Percentiles rank a stretch among this genome's conserved stretches.
Evolutionary conservation across 2,113 vertebrate genomes (phyloP).

Genomic region (Alectura lathami): DNA sequence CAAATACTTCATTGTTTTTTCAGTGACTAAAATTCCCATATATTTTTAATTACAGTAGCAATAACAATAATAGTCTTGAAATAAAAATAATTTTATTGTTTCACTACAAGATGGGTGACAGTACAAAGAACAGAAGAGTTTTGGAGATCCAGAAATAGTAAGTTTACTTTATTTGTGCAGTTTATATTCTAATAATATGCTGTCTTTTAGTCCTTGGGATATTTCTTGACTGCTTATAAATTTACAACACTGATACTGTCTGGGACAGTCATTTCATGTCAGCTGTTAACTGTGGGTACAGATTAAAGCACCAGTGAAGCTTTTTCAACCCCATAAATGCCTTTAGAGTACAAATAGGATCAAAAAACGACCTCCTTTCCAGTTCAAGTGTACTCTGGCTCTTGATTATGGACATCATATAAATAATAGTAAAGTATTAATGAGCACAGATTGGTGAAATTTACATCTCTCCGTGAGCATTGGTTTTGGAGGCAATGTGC

Average conservation of each 20-base stretch:
- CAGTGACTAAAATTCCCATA: neutral
- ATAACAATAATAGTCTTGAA: neutral
- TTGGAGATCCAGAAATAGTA: neutral
- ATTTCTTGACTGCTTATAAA: conserved; percentile 12
- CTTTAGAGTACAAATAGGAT: neutral
- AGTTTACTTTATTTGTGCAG: neutral
- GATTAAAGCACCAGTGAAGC: conserved; percentile 10
- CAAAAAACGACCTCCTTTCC: neutral
- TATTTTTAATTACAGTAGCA: neutral
- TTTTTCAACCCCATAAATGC: neutral
- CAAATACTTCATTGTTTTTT: neutral
- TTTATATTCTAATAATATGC: conserved; percentile 33
- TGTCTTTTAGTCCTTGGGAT: neutral
- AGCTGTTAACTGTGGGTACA: conserved; percentile 7
- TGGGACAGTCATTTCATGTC: conserved; percentile 13
- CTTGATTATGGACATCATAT: neutral
- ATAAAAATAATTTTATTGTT: neutral
- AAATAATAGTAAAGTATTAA: neutral
- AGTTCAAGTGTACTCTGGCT: neutral
- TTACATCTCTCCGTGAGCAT: neutral
- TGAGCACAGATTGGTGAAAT: neutral
- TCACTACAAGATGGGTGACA: neutral
- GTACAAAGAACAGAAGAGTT: neutral
- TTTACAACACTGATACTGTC: neutral
- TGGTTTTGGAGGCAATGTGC: neutral